Percentiles rank a stretch among this genome's conserved stretches.
Evolutionary conservation across 2,888 invertebrate species (phyloP).

Genomic region (Aporophyla lueneburgensis): DNA sequence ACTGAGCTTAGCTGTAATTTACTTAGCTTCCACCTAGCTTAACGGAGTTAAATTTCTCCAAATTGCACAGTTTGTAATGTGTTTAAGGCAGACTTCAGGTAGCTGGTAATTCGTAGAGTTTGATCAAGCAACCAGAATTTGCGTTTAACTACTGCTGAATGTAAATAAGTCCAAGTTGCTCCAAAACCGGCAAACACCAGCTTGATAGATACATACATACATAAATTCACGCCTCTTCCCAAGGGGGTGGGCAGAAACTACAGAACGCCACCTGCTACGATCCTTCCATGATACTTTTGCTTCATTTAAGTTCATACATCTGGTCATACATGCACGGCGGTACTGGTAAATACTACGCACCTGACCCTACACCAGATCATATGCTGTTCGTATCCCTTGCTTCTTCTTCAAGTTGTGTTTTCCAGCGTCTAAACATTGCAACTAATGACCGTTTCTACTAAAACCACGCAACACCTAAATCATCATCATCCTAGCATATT

Average conservation of each 20-base stretch:
- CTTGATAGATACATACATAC: no score
- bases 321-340: no score
- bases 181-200: background rate
- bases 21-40: constrained; percentile 28
- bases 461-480: no score
- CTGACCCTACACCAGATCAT: background rate
- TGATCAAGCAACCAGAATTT: constrained; percentile 12
- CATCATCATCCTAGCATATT: no score
- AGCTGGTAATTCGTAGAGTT: constrained; percentile 4
- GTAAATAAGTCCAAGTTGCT: constrained; percentile 5
- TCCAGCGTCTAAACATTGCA: background rate
- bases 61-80: background rate
- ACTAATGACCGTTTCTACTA: no score
- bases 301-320: no score
- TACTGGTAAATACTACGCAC: no score
- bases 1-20: constrained; percentile 33
- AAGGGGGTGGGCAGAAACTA: no score
- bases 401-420: background rate
- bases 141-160: background rate
- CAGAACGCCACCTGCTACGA: no score
- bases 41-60: background rate
- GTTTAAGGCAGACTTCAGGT: constrained; percentile 16
- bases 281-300: no score
- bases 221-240: no score
- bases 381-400: background rate